A percentile compares a stretch with the other conserved stretches of the same genome.
These are phyloP conservation scores for Spinus pinus DNA, from an alignment of 2,797 vertebrate species.

Conservation along the genomic window DNA sequence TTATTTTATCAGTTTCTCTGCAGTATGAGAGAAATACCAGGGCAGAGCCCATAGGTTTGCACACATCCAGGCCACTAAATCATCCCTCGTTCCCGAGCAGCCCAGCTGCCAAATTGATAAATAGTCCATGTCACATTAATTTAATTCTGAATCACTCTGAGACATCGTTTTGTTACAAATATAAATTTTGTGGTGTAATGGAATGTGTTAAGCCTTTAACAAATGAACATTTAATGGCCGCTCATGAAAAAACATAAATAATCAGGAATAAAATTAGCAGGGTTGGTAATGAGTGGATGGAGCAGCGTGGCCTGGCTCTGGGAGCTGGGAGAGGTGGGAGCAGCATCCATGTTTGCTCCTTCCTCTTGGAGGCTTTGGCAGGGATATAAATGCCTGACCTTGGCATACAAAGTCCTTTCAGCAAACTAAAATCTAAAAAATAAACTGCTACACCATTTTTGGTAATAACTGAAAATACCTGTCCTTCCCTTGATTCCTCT, in stretches of 20 bases:
- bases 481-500: neutral
- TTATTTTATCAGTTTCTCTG: slow-evolving; percentile 74
- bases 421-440: neutral
- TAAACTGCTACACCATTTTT: neutral
- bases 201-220: slow-evolving; percentile 72
- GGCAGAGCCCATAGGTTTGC: slow-evolving; percentile 60
- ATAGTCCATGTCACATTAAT: slow-evolving; percentile 67
- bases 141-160: slow-evolving; percentile 72
- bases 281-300: neutral
- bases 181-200: slow-evolving; percentile 73
- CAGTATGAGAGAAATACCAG: slow-evolving; percentile 66
- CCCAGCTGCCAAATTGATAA: slow-evolving; percentile 68
- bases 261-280: slow-evolving; percentile 58
- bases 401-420: neutral
- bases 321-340: slow-evolving; percentile 7
- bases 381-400: neutral
- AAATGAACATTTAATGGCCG: slow-evolving; percentile 73
- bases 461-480: neutral
- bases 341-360: neutral
- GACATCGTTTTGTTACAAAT: slow-evolving; percentile 66
- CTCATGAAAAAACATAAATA: slow-evolving; percentile 67
- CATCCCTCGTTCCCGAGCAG: slow-evolving; percentile 49
- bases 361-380: neutral
- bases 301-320: neutral
- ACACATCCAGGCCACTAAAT: slow-evolving; percentile 60